Conservation (phyloP, 2,113 vertebrate genomes). For the Entomyzon cyanotis region DNA sequence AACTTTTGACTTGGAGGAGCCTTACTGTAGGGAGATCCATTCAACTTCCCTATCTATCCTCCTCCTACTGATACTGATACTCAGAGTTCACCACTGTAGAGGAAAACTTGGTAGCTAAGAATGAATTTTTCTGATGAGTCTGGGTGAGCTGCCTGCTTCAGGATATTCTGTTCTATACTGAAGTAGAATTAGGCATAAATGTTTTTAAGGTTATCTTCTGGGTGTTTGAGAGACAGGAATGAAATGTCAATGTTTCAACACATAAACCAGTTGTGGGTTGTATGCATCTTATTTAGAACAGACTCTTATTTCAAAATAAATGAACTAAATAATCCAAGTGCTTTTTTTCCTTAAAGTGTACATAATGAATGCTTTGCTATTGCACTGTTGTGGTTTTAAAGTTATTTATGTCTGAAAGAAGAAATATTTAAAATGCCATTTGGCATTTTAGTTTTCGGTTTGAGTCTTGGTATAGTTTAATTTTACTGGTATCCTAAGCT, state of each 20-base stretch:
- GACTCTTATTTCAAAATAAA: not conserved
- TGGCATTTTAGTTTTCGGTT: not conserved
- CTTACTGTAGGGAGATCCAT: not conserved
- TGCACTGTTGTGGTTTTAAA: not conserved
- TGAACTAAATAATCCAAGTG: not conserved
- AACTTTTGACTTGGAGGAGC: not conserved
- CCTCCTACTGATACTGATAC: not conserved
- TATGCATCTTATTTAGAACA: not conserved
- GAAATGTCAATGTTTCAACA: not conserved
- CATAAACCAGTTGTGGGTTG: not conserved
- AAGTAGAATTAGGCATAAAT: not conserved
- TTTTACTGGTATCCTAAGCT: not conserved
- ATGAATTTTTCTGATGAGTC: not conserved
- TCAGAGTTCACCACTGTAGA: not conserved
- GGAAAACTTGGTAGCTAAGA: not conserved
- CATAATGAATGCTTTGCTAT: not conserved
- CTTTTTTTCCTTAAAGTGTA: not conserved
- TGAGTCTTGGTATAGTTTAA: not conserved
- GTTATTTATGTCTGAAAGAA: not conserved
- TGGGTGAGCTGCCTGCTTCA: not conserved
- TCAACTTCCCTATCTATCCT: fast-evolving
- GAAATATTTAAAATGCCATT: not conserved
- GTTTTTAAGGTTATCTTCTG: not conserved
- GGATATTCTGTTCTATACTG: not conserved
- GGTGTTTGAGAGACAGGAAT: not conserved